Percentiles rank a stretch among this genome's conserved stretches.
These are phyloP conservation scores for Echinops telfairi DNA, from an alignment of 2,113 vertebrate species.

Conservation along the genomic window DNA sequence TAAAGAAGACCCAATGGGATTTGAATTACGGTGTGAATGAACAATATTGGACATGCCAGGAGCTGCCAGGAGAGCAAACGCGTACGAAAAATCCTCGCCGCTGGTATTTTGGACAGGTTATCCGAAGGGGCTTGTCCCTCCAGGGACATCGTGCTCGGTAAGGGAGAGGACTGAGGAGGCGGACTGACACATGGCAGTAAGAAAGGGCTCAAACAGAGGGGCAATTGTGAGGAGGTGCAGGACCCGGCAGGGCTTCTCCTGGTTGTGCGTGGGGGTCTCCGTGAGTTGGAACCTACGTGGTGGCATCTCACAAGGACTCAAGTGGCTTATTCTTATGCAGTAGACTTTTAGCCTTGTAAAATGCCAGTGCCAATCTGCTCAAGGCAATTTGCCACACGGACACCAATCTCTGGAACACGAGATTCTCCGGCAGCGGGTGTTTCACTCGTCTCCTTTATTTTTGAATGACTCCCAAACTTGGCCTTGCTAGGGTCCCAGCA, in stretches of 20 bases:
- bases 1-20: not conserved
- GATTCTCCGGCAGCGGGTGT: not conserved
- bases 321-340: not conserved
- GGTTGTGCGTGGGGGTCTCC: not conserved
- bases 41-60: too few species aligned
- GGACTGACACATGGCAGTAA: not conserved
- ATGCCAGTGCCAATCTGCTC: too few species aligned
- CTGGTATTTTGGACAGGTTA: too few species aligned
- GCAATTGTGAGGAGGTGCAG: not conserved
- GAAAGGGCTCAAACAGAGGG: not conserved
- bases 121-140: not conserved
- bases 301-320: not conserved
- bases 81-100: too few species aligned
- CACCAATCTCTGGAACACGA: not conserved
- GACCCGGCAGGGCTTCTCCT: not conserved
- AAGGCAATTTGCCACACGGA: conserved; percentile 14
- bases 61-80: too few species aligned
- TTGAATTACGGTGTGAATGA: not conserved
- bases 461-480: not conserved
- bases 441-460: not conserved
- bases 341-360: not conserved
- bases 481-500: not conserved
- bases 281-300: not conserved
- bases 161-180: not conserved
- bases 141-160: not conserved